Base-by-base conservation (phyloP, 2,888 invertebrate genomes). In the Tetanocera ferruginea region DNA sequence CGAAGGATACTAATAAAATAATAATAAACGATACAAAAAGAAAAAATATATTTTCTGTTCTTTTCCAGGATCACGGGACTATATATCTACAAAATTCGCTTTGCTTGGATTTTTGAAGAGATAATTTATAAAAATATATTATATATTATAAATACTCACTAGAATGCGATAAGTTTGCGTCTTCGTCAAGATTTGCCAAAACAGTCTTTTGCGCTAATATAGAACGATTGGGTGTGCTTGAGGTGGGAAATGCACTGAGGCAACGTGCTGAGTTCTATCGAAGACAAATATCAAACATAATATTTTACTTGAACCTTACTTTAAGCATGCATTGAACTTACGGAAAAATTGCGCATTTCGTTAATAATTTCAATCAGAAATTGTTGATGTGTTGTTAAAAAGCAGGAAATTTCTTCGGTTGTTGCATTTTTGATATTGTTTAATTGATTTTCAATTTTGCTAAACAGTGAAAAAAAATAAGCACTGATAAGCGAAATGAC, bases 211-310 rank as follows among this genome's bases (percentile, higher is more conserved):
- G 79, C 0, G 37, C 77, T 17, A 80, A 76, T 28, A 78, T 72
- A 1, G 82, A 81, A 17, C 87, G 85, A 69, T 89, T 88, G 11
- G 90, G 90, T 9, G 90, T 90, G 76, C 89, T 89, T 62, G 89
- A 87, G 52, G 81, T 76, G 76, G 88, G 81, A 82, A 84, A 80
- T 66, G 80, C 31, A 71, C 74, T 34, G 80, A 82, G 28, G 78
- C 77, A 70, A 76, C 81, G 83, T 80, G 82, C 31, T 60, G 82
- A 67, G 76, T 19, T 79, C 70, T 81, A 62, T 76, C 79, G 28
- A 57, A 67, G 51, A 67, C 49, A 75, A 23, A n/a, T 64, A 23
- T 52, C 17, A 73, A 64, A 11, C 51, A 28, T 23, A n/a, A 19
- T 23, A 23, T 43, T 3, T 25, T 1, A 28, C 19, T n/a, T 14